Conservation (phyloP, 1,140 invertebrate species). For the silkworm (Bombyx mori) region DNA sequence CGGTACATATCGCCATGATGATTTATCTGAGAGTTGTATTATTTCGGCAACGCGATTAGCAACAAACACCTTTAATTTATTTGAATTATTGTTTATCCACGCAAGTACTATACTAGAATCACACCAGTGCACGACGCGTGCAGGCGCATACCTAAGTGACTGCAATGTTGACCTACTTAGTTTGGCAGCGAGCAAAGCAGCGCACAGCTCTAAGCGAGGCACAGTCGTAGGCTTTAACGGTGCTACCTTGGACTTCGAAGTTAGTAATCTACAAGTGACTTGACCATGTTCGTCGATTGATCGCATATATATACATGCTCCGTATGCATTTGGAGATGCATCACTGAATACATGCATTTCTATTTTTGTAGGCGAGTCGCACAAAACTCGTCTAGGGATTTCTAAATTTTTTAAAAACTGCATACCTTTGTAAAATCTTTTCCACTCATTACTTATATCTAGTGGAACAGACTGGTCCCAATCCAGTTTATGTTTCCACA, state of each 20-base stretch:
- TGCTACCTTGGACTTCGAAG: conserved; percentile 36
- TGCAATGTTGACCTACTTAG: background rate
- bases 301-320: conserved; percentile 14
- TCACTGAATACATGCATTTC: conserved; percentile 16
- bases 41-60: conserved; percentile 44
- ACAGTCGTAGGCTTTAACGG: conserved; percentile 31
- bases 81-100: conserved; percentile 37
- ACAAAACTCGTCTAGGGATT: conserved; percentile 8
- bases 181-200: conserved; percentile 7
- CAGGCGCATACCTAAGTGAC: conserved; percentile 4
- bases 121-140: conserved; percentile 19
- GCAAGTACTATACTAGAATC: conserved; percentile 49
- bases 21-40: conserved; percentile 18
- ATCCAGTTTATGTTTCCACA: conserved; percentile 29
- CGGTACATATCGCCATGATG: conserved; percentile 20
- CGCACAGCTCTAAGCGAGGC: conserved; percentile 35
- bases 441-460: conserved; percentile 12
- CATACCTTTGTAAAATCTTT: conserved; percentile 9
- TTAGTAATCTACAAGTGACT: conserved; percentile 13
- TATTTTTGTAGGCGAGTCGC: background rate
- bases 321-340: conserved; percentile 11
- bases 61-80: conserved; percentile 44
- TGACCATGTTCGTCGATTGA: conserved; percentile 2
- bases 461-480: conserved; percentile 26
- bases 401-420: conserved; percentile 3